Base-by-base conservation (phyloP, 2,113 vertebrate genomes). In the Proteles cristata region DNA sequence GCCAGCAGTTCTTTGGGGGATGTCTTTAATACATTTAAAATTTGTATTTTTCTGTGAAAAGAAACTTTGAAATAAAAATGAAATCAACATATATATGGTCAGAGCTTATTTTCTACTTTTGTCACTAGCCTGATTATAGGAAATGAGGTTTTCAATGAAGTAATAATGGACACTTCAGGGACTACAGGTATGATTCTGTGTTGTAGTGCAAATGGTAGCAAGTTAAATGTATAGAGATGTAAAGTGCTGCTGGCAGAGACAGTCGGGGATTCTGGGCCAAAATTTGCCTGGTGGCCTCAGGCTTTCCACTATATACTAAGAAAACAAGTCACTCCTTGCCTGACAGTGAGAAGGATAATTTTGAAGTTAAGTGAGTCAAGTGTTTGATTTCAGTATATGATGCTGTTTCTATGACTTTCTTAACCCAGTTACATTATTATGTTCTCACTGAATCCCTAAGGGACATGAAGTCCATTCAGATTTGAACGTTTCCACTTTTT, bases 291-390 rank as follows among this genome's bases (percentile, higher is more conserved):
- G 7, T 65, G 79, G 25, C 83, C 17, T 68, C 33, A 76, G 82
- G 66, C 55, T 89, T 95, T 85, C 69, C 7, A 25, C 25, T 10
- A 10, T 43, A 45, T 55, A 69, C 4, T 69, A 73, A 90, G 65
- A 82, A 82, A 93, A 84, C 55, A 94, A 92, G 12, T 55, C 80
- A 4, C 14, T 83, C 11, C 53, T 94, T 77, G 39, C 33, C 43
- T 79, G 45, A 53, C 84, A 63, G 21, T 73, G 77, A 90, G 92
- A 97, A 91, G 76, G 53, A 95, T 82, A 91, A 11, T 45, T 95
- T 48, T 93, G 92, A 97, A 80, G 94, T 95, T 93, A 87, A 95
- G 86, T 26, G 74, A 86, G 76, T 65, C 66, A 95, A 84, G 25
- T 68, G 61, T 21, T 97, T 97, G 66, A 86, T 95, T 92, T 97